phyloP scores from a whole-genome alignment of 2,888 invertebrate species.

The Frankliniella fusca region DNA sequence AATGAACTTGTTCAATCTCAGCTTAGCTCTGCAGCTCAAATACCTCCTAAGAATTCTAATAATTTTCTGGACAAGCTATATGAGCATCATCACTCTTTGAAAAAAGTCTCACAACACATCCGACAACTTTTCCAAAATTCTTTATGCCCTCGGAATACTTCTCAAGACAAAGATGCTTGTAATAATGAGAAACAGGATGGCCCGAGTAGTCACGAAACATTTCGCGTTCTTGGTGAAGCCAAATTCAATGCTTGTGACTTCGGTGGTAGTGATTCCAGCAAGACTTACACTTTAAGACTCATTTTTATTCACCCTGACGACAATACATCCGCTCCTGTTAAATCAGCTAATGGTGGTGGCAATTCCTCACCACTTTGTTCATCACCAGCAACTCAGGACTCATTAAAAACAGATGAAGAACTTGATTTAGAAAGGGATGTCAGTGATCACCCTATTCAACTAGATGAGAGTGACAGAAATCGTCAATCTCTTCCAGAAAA shows the following conservation, averaged over 20 bases:
- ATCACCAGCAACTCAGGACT: background rate
- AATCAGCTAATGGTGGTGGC: conserved; percentile 32
- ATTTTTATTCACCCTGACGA: conserved; percentile 5
- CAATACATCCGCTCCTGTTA: background rate
- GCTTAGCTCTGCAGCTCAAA: background rate
- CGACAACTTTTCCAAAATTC: conserved; percentile 10
- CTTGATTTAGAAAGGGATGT: background rate
- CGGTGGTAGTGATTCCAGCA: background rate
- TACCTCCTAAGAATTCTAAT: background rate
- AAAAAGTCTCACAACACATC: background rate
- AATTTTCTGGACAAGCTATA: background rate
- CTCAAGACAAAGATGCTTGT: conserved; percentile 5
- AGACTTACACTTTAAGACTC: background rate
- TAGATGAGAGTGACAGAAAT: conserved; percentile 13
- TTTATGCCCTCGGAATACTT: background rate
- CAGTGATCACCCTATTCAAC: background rate
- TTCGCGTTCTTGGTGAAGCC: background rate
- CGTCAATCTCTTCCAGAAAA: background rate
- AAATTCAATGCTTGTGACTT: conserved; percentile 15
- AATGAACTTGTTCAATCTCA: conserved; percentile 17
- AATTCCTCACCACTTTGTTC: conserved; percentile 29
- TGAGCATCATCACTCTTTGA: background rate
- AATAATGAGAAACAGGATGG: conserved; percentile 17
- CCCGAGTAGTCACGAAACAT: background rate
- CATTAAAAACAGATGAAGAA: background rate